Evolutionary conservation across 1,140 invertebrate species (phyloP).

Genomic region (Macrotrachela quadricornifera): DNA sequence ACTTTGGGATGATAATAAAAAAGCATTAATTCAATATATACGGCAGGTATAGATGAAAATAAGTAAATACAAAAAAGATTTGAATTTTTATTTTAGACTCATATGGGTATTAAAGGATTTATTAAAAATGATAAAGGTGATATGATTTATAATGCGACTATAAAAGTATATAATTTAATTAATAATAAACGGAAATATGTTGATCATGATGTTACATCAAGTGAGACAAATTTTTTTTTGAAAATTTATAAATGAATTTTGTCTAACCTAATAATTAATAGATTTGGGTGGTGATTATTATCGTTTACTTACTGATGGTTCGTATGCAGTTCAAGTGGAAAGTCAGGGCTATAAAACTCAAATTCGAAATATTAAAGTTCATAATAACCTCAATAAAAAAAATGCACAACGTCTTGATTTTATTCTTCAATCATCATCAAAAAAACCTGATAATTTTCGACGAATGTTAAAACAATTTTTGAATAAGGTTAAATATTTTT

Average conservation of each 20-base stretch:
- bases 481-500: too few relatives aligned
- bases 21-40: constrained; percentile 58
- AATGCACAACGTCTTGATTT: too few relatives aligned
- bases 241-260: constrained; percentile 29
- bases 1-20: constrained; percentile 85
- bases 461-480: too few relatives aligned
- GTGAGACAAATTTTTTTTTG: background rate
- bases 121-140: background rate
- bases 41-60: constrained; percentile 42
- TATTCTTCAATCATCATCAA: too few relatives aligned
- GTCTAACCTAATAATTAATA: constrained; percentile 44
- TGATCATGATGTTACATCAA: constrained; percentile 6
- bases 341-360: too few relatives aligned
- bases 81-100: background rate
- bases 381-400: too few relatives aligned
- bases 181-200: background rate
- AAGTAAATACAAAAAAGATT: background rate
- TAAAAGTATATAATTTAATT: background rate
- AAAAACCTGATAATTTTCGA: too few relatives aligned
- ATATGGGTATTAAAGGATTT: constrained; percentile 6
- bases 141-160: background rate
- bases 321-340: constrained; percentile 33
- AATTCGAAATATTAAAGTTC: too few relatives aligned
- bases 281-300: constrained; percentile 68
- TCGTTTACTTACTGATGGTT: constrained; percentile 63